Base-by-base conservation (phyloP, 2,888 invertebrate genomes). In the Cryptocheilus praepositus region DNA sequence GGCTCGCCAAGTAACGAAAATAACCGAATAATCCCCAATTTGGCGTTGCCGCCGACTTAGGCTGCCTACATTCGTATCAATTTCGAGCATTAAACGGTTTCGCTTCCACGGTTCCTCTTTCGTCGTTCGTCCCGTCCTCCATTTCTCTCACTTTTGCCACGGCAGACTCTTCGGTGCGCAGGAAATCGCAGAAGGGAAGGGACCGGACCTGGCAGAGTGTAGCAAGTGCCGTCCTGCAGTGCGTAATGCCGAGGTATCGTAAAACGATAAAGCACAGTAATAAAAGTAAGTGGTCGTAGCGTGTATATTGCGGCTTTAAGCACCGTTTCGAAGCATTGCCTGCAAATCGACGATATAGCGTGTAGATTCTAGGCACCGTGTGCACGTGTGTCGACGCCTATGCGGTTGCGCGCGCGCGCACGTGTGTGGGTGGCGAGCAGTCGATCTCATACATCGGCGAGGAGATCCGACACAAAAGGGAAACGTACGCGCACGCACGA, bases 241-340 rank as follows among this genome's bases (percentile, higher is more conserved):
- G 44, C 61, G 49, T 69, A 76, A 77, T 72, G 61, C 46, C 54
- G 44, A 66, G 64, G 63, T 75, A 70, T 77, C 70, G 73, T 69
- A 71, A 72, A 72, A 69, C 73, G 71, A 79, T 77, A 72, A 75
- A 75, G 55, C 62, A 55, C 18, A 44, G 70, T 72, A 65, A 75
- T 79, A 75, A 79, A 75, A 79, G 69, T 62, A 70, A 74, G 73
- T 69, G 67, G 70, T 25, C 28, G 28, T 21, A 28, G 19, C 55
- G 18, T 16, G 59, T 64, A 55, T 69, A 63, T 49, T 36, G 55
- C 22, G 46, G 57, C 64, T 69, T 69, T 62, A 64, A 65, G 43
- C 62, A 60, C 53, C 56, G 56, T 64, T 64, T 65, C 65, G 59
- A 58, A 56, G 49, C 15, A 49, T 49, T 43, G 57, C 15, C 11